Conservation (phyloP, 1,140 invertebrate species). For the Heliconius himera region DNA sequence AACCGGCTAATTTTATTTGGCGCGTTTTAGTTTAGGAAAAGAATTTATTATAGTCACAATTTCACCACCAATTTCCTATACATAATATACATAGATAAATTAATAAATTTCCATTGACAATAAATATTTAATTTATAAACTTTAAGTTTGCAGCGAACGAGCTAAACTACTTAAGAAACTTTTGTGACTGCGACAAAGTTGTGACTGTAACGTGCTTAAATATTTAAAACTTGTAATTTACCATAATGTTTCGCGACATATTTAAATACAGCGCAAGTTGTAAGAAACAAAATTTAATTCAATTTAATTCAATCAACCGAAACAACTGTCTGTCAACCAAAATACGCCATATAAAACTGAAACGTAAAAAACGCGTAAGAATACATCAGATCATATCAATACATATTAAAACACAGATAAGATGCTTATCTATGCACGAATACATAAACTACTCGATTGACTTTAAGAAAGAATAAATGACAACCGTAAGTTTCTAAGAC, state of each 20-base stretch:
- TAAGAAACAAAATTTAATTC: not conserved
- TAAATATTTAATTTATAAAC: not conserved
- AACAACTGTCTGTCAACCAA: not conserved
- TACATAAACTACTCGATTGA: slow-evolving; percentile 52
- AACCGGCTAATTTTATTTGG: slow-evolving; percentile 28
- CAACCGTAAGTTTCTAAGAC: slow-evolving; percentile 60
- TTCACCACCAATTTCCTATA: slow-evolving; percentile 1
- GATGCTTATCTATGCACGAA: slow-evolving; percentile 54
- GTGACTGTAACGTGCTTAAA: slow-evolving; percentile 17
- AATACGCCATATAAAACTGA: slow-evolving; percentile 11
- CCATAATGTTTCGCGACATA: slow-evolving; percentile 21
- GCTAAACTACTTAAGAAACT: slow-evolving; percentile 7
- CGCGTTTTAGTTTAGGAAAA: slow-evolving; percentile 5
- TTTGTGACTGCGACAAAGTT: slow-evolving; percentile 15
- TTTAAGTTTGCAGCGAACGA: not conserved
- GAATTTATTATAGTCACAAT: too few species aligned
- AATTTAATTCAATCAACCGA: not conserved
- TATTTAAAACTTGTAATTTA: slow-evolving; percentile 18
- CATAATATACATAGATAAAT: slow-evolving; percentile 6
- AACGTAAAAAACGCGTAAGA: not conserved
- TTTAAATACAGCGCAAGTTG: slow-evolving; percentile 3
- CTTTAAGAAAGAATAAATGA: slow-evolving; percentile 57
- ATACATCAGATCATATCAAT: slow-evolving; percentile 30
- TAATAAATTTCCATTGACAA: not conserved
- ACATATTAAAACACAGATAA: slow-evolving; percentile 43